Conservation (phyloP, 2,113 vertebrate species). For the Osmerus mordax region DNA sequence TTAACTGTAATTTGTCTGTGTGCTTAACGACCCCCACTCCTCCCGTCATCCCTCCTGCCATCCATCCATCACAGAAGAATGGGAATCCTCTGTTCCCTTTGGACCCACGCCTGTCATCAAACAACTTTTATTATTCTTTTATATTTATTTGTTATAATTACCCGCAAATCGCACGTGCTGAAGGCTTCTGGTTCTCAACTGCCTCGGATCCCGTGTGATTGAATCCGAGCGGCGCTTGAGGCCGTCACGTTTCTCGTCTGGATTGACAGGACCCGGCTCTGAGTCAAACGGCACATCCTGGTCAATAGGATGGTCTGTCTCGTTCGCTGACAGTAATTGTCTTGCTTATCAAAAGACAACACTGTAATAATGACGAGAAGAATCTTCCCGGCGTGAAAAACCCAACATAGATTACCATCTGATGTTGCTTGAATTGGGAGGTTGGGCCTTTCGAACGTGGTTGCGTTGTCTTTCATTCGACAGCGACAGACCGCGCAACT, state of each 20-base stretch:
- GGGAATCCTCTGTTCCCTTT: neutral
- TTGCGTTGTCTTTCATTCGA: neutral
- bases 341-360: constrained; percentile 5
- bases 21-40: neutral
- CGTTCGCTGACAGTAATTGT: neutral
- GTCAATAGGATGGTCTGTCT: neutral
- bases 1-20: constrained; percentile 6
- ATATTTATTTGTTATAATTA: neutral
- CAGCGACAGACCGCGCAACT: too few relatives aligned
- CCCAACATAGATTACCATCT: neutral
- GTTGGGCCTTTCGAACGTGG: neutral
- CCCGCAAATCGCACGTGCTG: neutral
- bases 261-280: constrained; percentile 24
- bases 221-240: neutral
- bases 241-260: neutral
- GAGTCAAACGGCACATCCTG: constrained; percentile 11
- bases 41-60: too few relatives aligned
- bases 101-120: constrained; percentile 10
- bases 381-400: neutral
- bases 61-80: too few relatives aligned
- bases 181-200: too few relatives aligned
- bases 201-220: too few relatives aligned
- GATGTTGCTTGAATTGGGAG: neutral
- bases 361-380: neutral
- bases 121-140: neutral